Evolutionary conservation across 53 echinoderm and acorn worm species (phyloP).

Genomic region (Astropecten irregularis): DNA sequence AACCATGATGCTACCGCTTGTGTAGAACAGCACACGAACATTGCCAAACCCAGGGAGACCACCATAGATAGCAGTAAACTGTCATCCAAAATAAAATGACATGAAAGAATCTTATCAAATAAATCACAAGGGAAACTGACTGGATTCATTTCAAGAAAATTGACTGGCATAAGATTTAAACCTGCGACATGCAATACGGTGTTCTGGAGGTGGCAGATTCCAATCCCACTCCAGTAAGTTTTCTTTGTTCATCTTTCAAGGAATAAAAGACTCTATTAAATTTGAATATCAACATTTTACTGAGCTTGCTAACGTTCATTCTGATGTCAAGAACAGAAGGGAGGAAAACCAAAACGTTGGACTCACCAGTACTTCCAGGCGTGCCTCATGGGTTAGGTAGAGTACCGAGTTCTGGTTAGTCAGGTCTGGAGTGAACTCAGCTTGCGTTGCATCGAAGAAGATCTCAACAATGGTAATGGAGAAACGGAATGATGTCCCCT

Average conservation of each 20-base stretch:
- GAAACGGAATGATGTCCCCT: neutral
- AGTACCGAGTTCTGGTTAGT: neutral
- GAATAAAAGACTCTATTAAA: neutral
- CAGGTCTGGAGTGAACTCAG: neutral
- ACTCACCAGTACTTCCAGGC: slow-evolving; percentile 1
- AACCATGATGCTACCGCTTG: neutral
- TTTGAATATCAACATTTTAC: neutral
- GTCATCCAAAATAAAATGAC: neutral
- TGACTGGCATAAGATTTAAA: neutral
- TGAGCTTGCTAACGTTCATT: neutral
- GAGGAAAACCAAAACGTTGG: neutral
- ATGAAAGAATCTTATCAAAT: too few relatives aligned
- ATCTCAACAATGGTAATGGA: neutral
- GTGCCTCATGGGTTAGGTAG: neutral
- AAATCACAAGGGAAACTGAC: too few relatives aligned
- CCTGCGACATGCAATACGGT: neutral
- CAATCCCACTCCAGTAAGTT: neutral
- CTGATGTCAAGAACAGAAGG: neutral
- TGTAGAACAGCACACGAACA: neutral
- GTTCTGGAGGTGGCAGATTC: neutral
- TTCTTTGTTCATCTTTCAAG: neutral
- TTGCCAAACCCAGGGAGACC: neutral
- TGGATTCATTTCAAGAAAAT: too few relatives aligned
- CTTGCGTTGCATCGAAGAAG: neutral
- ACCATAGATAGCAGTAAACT: neutral